A percentile compares a stretch with the other conserved stretches of the same genome.
These are phyloP conservation scores for Epizoanthus stellaris DNA, from an alignment of 92 coral and sea anemone genomes.

Conservation along the genomic window DNA sequence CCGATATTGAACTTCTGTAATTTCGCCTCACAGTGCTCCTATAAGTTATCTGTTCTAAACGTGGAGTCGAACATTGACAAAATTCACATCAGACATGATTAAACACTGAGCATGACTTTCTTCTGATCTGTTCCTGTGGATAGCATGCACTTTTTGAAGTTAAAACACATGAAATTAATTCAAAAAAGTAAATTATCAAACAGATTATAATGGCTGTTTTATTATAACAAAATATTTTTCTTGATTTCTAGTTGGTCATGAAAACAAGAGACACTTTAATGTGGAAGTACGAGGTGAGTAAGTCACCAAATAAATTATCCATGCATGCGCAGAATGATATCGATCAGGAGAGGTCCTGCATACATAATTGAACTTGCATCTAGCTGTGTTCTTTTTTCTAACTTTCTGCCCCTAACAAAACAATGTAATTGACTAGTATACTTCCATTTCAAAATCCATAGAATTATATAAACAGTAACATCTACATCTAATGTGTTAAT, in stretches of 20 bases:
- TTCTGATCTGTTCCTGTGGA: conserved; percentile 14
- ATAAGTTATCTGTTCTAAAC: too few relatives aligned
- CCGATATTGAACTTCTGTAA: too few relatives aligned
- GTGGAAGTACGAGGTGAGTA: conserved; percentile 33
- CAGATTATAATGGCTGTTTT: not conserved
- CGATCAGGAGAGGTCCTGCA: conserved; percentile 4
- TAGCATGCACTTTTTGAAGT: not conserved
- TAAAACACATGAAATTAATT: not conserved
- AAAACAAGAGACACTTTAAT: conserved; percentile 32
- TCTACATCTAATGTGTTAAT: too few relatives aligned
- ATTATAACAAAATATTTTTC: not conserved
- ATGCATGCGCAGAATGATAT: conserved; percentile 26
- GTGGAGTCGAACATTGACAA: too few relatives aligned
- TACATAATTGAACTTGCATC: not conserved
- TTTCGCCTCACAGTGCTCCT: too few relatives aligned
- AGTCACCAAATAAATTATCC: not conserved
- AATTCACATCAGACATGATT: not conserved
- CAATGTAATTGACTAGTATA: too few relatives aligned
- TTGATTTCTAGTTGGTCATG: conserved; percentile 1
- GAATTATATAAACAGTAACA: too few relatives aligned
- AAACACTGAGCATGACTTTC: conserved; percentile 3
- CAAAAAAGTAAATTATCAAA: too few relatives aligned
- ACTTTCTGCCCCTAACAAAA: too few relatives aligned
- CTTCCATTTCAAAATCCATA: too few relatives aligned
- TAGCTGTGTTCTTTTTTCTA: too few relatives aligned